A percentile compares a stretch with the other conserved stretches of the same genome.
Conservation (phyloP, 2,888 invertebrate genomes). For the Phengaris arion region DNA sequence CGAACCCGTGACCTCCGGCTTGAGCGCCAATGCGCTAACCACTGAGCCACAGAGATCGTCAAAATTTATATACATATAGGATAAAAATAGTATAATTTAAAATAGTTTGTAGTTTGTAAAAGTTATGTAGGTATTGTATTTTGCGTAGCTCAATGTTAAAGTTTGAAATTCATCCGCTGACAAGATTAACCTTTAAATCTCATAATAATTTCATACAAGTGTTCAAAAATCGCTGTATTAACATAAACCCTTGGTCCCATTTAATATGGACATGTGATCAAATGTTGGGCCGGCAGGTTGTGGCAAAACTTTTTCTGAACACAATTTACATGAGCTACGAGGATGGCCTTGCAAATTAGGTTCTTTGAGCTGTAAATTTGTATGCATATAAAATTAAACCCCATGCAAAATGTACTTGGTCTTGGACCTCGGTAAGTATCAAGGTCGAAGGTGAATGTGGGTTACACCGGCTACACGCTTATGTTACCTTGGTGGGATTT, state of each 20-base stretch:
- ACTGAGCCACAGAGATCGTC: too few species aligned
- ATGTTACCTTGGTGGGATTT: too few species aligned
- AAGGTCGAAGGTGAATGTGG: background rate
- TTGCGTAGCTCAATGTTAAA: too few species aligned
- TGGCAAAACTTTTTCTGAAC: conserved; percentile 74
- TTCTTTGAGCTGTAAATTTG: conserved; percentile 75
- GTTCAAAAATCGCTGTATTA: conserved; percentile 1
- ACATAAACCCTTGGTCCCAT: conserved; percentile 5
- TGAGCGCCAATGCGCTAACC: too few species aligned
- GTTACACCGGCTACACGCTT: too few species aligned
- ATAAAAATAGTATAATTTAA: too few species aligned
- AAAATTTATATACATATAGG: too few species aligned
- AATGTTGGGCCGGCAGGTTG: conserved; percentile 62
- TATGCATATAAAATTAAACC: conserved; percentile 70
- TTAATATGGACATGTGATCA: conserved; percentile 34
- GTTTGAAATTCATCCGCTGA: background rate
- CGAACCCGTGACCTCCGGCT: too few species aligned
- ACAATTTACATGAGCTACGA: conserved; percentile 79
- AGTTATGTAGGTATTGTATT: too few species aligned
- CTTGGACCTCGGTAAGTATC: background rate
- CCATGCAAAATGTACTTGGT: background rate
- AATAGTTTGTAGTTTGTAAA: too few species aligned
- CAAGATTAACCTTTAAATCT: background rate
- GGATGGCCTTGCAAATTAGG: conserved; percentile 74
- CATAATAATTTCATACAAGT: background rate